These are phyloP conservation scores for Branchipolynoe longqiensis DNA, from an alignment of 2,888 invertebrate species.

Conservation along the genomic window DNA sequence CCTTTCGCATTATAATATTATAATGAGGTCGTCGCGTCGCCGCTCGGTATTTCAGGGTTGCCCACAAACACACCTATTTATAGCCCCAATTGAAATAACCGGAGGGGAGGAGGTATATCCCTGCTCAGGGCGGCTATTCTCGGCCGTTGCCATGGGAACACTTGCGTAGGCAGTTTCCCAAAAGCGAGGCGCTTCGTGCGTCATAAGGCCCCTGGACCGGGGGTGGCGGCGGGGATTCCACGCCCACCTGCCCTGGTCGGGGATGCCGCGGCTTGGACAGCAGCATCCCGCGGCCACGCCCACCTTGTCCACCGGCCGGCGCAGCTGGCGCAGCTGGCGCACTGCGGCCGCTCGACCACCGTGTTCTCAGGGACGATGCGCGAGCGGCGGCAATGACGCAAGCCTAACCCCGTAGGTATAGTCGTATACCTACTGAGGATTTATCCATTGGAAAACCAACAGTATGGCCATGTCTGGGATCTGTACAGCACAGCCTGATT, in stretches of 20 bases:
- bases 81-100: conserved; percentile 36
- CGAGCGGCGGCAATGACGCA: too few species aligned
- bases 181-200: conserved; percentile 37
- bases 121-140: conserved; percentile 46
- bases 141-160: conserved; percentile 47
- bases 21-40: not conserved
- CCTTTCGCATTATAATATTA: conserved; percentile 10
- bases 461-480: too few species aligned
- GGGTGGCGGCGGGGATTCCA: conserved; percentile 8
- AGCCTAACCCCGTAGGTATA: too few species aligned
- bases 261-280: not conserved
- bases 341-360: too few species aligned
- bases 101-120: conserved; percentile 41
- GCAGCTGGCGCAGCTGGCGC: too few species aligned
- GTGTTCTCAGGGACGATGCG: too few species aligned
- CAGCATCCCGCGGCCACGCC: not conserved
- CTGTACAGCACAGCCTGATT: too few species aligned
- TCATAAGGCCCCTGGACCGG: conserved; percentile 49
- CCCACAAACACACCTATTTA: conserved; percentile 47
- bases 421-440: too few species aligned
- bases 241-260: conserved; percentile 9
- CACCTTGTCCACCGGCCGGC: too few species aligned
- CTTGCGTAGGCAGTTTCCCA: conserved; percentile 18
- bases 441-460: too few species aligned
- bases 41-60: conserved; percentile 47